Conservation (phyloP, 2,797 vertebrate species). For the Spheniscus humboldti region DNA sequence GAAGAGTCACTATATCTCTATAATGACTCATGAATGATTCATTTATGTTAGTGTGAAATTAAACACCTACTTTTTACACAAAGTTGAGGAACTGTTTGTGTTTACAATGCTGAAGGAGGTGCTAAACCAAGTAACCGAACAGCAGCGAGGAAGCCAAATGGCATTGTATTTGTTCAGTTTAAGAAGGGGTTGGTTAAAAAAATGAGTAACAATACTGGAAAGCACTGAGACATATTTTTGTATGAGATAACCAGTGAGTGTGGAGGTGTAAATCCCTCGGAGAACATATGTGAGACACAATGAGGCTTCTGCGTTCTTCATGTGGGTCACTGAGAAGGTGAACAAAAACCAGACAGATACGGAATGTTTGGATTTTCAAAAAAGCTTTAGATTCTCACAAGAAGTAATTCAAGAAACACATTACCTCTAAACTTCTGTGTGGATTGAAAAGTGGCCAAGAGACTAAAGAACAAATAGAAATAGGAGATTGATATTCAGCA, state of each 20-base stretch:
- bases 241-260: not conserved
- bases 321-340: not conserved
- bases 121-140: not conserved
- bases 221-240: not conserved
- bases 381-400: not conserved
- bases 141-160: not conserved
- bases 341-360: not conserved
- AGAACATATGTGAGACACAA: not conserved
- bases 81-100: not conserved
- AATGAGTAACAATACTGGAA: not conserved
- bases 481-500: not conserved
- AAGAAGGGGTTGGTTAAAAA: not conserved
- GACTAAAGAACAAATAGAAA: not conserved
- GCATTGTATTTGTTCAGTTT: not conserved
- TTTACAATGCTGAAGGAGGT: not conserved
- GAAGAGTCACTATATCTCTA: not conserved
- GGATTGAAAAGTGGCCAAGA: not conserved
- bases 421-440: not conserved
- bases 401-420: not conserved
- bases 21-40: not conserved
- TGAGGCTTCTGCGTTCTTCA: not conserved
- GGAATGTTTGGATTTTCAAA: not conserved
- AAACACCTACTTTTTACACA: not conserved
- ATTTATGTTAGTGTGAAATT: constrained; percentile 17
- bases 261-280: not conserved